phyloP scores from a whole-genome alignment of 2,888 invertebrate species.

The Pandemis heparana region DNA sequence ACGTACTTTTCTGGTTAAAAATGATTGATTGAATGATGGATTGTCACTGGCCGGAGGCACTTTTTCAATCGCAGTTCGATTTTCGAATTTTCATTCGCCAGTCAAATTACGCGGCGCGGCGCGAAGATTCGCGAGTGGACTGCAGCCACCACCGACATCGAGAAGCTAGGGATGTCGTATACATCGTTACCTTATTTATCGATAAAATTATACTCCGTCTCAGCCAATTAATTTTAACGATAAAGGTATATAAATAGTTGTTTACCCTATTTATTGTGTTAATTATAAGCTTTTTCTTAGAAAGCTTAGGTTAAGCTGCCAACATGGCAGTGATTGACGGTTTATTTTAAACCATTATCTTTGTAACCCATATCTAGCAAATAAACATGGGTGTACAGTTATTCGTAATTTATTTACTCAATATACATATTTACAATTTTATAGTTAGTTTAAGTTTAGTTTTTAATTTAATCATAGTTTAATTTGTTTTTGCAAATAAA shows the following conservation, averaged over 20 bases:
- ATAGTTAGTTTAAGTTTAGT: too few relatives aligned
- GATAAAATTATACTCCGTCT: constrained; percentile 50
- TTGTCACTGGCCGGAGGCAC: constrained; percentile 28
- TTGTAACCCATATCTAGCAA: too few relatives aligned
- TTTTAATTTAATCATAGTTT: too few relatives aligned
- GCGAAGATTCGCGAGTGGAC: constrained; percentile 66
- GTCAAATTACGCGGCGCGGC: constrained; percentile 52
- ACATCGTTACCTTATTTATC: constrained; percentile 51
- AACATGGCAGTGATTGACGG: background rate
- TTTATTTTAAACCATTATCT: background rate
- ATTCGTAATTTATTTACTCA: too few relatives aligned
- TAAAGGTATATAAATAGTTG: background rate
- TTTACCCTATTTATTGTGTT: background rate
- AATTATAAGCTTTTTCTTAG: background rate
- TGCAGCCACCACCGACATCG: constrained; percentile 66
- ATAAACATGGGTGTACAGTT: too few relatives aligned
- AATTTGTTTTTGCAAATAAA: too few relatives aligned
- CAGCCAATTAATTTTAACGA: constrained; percentile 31
- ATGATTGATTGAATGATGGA: too few relatives aligned
- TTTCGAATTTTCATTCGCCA: constrained; percentile 45
- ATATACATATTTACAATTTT: too few relatives aligned
- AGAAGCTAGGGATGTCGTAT: constrained; percentile 63
- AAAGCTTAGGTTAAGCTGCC: background rate
- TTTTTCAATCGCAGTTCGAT: constrained; percentile 50
- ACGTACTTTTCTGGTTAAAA: constrained; percentile 28